phyloP scores from a whole-genome alignment of 2,113 vertebrate species.

The Salvelinus alpinus region DNA sequence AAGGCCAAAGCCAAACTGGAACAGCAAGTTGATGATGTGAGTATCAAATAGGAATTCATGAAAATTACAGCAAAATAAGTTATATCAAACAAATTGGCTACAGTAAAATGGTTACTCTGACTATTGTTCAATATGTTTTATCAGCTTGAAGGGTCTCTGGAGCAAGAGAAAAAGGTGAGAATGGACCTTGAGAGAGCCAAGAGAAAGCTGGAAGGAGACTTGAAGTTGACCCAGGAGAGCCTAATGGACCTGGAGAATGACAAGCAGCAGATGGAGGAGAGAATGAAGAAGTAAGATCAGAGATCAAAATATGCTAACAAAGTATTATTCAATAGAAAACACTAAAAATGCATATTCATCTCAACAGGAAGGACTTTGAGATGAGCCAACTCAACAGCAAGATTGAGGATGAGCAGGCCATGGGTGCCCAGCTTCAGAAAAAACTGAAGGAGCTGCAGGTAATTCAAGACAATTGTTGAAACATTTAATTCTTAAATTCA shows the following conservation, averaged over 20 bases:
- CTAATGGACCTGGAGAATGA: conserved; percentile 79
- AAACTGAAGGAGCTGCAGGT: conserved; percentile 91
- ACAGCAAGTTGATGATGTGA: conserved; percentile 81
- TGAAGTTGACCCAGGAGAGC: conserved; percentile 74
- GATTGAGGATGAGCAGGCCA: conserved; percentile 85
- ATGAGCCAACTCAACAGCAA: conserved; percentile 77
- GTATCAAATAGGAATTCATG: conserved; percentile 23
- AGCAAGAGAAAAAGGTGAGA: conserved; percentile 76
- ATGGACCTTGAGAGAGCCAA: conserved; percentile 76
- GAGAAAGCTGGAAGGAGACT: conserved; percentile 75
- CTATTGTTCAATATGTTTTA: not conserved
- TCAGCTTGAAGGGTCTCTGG: conserved; percentile 76
- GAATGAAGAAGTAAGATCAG: conserved; percentile 70
- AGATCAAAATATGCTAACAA: not conserved
- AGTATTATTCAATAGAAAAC: not conserved
- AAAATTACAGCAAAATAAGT: not conserved
- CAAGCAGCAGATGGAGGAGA: conserved; percentile 75
- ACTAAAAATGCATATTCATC: not conserved
- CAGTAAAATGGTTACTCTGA: not conserved
- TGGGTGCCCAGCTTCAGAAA: conserved; percentile 83
- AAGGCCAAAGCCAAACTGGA: conserved; percentile 81
- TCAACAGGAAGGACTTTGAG: conserved; percentile 84
- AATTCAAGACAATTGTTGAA: not conserved
- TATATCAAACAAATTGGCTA: not conserved
- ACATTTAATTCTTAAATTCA: not conserved